A percentile compares a stretch with the other conserved stretches of the same genome.
Evolutionary conservation across 2,113 vertebrate genomes (phyloP).

Genomic region (Anseranas semipalmata): DNA sequence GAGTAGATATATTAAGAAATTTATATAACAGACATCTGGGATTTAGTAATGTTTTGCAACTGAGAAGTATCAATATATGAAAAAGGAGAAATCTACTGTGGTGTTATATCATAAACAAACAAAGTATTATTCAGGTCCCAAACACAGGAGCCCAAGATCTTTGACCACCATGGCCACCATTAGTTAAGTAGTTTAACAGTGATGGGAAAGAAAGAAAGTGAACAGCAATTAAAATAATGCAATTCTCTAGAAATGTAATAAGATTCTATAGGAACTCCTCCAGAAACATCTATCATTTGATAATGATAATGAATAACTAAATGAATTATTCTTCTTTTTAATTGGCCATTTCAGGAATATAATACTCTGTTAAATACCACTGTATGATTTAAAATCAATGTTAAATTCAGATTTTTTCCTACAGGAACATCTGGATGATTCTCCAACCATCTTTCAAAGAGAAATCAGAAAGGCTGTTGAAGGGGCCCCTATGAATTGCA

Average conservation of each 20-base stretch:
- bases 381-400: background rate
- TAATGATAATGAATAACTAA: background rate
- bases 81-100: background rate
- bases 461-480: background rate
- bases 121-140: background rate
- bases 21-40: background rate
- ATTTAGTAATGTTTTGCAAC: background rate
- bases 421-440: background rate
- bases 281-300: background rate
- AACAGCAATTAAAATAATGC: background rate
- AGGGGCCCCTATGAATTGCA: background rate
- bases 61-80: background rate
- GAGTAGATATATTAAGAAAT: background rate
- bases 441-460: background rate
- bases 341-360: background rate
- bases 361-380: background rate
- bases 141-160: background rate
- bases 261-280: background rate
- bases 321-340: background rate
- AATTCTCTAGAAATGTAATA: background rate
- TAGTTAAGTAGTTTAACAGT: background rate
- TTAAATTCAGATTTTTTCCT: background rate
- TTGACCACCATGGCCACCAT: background rate
- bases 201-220: background rate
- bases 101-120: background rate